Evolutionary conservation across 1,140 invertebrate genomes (phyloP).

Genomic region (Hyles vespertilio): DNA sequence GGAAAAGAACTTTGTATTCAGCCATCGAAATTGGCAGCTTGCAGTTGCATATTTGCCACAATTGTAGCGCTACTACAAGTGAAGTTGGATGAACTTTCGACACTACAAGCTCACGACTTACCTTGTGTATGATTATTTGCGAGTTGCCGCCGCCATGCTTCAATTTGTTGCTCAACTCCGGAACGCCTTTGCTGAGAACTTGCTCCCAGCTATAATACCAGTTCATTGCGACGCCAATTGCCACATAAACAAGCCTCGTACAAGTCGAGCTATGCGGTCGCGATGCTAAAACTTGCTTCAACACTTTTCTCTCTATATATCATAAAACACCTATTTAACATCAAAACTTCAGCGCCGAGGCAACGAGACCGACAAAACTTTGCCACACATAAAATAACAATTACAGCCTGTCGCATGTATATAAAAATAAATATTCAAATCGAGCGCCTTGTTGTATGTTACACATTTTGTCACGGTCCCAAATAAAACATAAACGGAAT

Average conservation of each 20-base stretch:
- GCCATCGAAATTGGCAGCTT: constrained; percentile 3
- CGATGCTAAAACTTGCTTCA: constrained; percentile 51
- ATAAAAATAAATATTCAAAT: no score
- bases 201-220: constrained; percentile 36
- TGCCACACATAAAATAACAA: background rate
- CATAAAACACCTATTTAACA: constrained; percentile 30
- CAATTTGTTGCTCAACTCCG: constrained; percentile 54
- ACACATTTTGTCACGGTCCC: no score
- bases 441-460: no score
- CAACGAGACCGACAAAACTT: background rate
- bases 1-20: background rate
- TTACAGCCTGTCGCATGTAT: background rate
- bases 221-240: constrained; percentile 60
- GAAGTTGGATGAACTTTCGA: constrained; percentile 48
- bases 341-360: background rate
- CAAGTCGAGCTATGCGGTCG: constrained; percentile 40
- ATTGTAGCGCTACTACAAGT: constrained; percentile 45
- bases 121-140: constrained; percentile 66
- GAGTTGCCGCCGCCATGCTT: constrained; percentile 45
- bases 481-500: no score
- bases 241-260: constrained; percentile 57
- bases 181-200: constrained; percentile 47
- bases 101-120: constrained; percentile 30
- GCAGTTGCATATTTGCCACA: constrained; percentile 43
- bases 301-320: constrained; percentile 36